Evolutionary conservation across 2,888 invertebrate species (phyloP).

Genomic region (Dynastes hyllus): DNA sequence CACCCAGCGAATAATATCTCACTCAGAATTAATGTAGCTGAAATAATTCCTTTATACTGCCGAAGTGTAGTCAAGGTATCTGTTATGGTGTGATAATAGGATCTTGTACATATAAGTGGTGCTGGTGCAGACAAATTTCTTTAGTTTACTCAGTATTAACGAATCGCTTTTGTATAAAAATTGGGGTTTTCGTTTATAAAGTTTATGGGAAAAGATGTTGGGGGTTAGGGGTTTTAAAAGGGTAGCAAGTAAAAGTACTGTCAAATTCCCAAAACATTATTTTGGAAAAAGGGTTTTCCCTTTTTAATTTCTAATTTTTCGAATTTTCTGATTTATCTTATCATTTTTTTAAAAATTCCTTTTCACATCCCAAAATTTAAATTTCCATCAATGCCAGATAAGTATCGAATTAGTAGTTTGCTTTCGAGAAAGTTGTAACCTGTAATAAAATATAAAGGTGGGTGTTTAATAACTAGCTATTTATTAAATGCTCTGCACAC

Average conservation of each 20-base stretch:
- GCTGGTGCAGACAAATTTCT: constrained; percentile 9
- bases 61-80: constrained; percentile 37
- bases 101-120: constrained; percentile 17
- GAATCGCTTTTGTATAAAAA: not conserved
- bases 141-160: not conserved
- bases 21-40: constrained; percentile 45
- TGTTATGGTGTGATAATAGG: constrained; percentile 36
- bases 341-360: no score
- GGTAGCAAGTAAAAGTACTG: not conserved
- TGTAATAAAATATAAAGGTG: no score
- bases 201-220: not conserved
- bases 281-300: no score
- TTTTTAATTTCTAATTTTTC: no score
- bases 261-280: constrained; percentile 1
- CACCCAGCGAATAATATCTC: constrained; percentile 45
- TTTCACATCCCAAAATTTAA: no score
- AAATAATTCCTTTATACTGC: constrained; percentile 42
- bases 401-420: no score
- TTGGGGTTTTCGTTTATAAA: not conserved
- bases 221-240: not conserved
- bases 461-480: no score
- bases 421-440: no score
- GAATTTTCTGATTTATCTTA: no score
- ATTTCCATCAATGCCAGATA: no score
- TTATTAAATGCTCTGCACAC: no score